Conservation (phyloP, 2,113 vertebrate genomes). For the Nannobrachium achirus region DNA sequence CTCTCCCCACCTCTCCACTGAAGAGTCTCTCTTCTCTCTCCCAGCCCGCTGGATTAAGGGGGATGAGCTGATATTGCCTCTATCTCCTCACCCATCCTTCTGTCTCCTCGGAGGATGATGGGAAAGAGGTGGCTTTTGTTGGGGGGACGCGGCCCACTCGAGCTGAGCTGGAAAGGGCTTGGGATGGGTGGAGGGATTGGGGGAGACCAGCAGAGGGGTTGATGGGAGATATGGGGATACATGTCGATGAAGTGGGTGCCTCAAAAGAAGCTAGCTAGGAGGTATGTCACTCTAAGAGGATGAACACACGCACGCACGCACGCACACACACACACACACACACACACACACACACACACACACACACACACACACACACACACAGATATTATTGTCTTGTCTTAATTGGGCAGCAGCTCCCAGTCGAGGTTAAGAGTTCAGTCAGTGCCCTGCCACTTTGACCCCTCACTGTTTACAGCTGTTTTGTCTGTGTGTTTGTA, state of each 20-base stretch:
- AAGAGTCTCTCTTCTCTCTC: conserved; percentile 65
- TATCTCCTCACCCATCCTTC: conserved; percentile 61
- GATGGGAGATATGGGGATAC: conserved; percentile 38
- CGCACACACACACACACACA: background rate
- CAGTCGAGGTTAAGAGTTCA: conserved; percentile 79
- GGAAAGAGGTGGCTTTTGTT: conserved; percentile 72
- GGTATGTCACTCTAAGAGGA: conserved; percentile 18
- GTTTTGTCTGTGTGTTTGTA: conserved; percentile 55
- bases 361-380: conserved; percentile 9
- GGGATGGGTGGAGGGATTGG: conserved; percentile 22
- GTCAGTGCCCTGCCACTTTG: conserved; percentile 64
- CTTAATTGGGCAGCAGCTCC: conserved; percentile 59
- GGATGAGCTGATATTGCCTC: conserved; percentile 71
- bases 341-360: conserved; percentile 6
- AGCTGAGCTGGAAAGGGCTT: conserved; percentile 43
- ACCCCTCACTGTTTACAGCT: conserved; percentile 65
- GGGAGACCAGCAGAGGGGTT: conserved; percentile 34
- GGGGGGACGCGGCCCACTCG: conserved; percentile 51
- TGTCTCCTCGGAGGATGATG: conserved; percentile 56
- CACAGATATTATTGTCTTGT: conserved; percentile 61
- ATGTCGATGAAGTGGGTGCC: conserved; percentile 48
- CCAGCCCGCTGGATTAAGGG: conserved; percentile 67
- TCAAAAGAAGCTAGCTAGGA: conserved; percentile 39
- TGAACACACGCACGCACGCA: background rate
- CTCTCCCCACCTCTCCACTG: conserved; percentile 71